Base-by-base conservation (phyloP, 2,888 invertebrate species). In the Idaea dimidiata region DNA sequence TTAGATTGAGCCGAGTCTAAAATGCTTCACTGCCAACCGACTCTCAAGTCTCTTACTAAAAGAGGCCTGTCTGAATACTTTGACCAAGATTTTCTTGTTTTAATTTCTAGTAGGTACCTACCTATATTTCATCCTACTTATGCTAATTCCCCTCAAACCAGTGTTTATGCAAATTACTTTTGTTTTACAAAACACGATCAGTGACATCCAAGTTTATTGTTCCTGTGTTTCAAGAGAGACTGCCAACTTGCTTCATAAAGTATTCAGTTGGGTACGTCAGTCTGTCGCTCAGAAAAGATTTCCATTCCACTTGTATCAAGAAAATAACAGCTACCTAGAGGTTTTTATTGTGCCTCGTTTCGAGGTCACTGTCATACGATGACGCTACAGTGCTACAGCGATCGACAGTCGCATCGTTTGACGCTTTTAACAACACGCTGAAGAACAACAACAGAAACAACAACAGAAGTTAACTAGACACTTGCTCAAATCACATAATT, bases 121-220 rank as follows among this genome's bases (percentile, higher is more conserved):
- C n/a, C n/a, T n/a, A 24, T 24, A 24, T 24, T 24, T 62, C 59
- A 56, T 65, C 58, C 58, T 64, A 58, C 58, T 62, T 62, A 64
- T 61, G 62, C 59, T 61, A 63, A 65, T 61, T 31, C 54, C 5
- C 43, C 5, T 66, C 58, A 61, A 18, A 59, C 58, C 55, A 62
- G 64, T 59, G 65, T 67, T 43, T 63, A 70, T 67, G 68, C 62
- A 69, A 70, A 70, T 66, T 55, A 18, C n/a, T 65, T 32, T 61
- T 65, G 65, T 69, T 66, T 62, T 54, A 69, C 64, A 66, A 64
- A 70, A 72, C 62, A 69, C 70, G 74, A 72, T 70, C 67, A 72
- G 67, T 72, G 66, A 67, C 66, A 65, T 54, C 57, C 59, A 66
- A 64, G 66, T 66, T 72, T 72, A 67, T 71, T 72, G 71, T 68